A percentile compares a stretch with the other conserved stretches of the same genome.
These are phyloP conservation scores for Sciurus vulgaris DNA, from an alignment of 2,797 vertebrate genomes.

Conservation along the genomic window DNA sequence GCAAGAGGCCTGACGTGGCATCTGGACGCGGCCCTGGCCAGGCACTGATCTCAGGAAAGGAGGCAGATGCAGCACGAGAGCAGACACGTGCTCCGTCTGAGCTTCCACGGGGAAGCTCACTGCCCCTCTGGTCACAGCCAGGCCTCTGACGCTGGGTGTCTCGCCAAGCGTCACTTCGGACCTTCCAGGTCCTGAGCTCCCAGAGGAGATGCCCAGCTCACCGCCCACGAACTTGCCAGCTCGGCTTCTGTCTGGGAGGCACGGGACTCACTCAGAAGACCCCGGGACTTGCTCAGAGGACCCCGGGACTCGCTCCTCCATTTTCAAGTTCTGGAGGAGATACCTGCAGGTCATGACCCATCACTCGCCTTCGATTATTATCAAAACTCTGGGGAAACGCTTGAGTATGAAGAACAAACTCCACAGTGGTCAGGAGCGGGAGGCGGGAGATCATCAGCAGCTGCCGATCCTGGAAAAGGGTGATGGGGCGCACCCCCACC, in stretches of 20 bases:
- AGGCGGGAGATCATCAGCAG: background rate
- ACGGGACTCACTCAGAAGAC: background rate
- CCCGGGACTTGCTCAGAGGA: background rate
- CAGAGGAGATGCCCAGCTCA: background rate
- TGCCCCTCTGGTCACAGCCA: background rate
- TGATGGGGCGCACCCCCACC: fast-evolving
- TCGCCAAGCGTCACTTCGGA: background rate
- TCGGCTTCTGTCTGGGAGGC: constrained; percentile 20
- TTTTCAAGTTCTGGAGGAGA: background rate
- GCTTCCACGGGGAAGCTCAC: background rate
- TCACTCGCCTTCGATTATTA: background rate
- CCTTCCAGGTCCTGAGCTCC: background rate
- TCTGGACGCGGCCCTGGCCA: fast-evolving
- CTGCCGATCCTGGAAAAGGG: background rate
- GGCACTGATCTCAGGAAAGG: background rate
- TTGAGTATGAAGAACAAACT: background rate
- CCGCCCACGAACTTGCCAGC: background rate
- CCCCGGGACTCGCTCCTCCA: background rate
- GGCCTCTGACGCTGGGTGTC: background rate
- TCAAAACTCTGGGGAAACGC: background rate
- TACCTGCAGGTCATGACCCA: background rate
- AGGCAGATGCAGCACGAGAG: background rate
- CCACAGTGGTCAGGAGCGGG: background rate
- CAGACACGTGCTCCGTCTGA: background rate
- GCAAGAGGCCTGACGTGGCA: background rate